A percentile compares a stretch with the other conserved stretches of the same genome.
Conservation (phyloP, 2,888 invertebrate species). For the Syrista parreyssii region DNA sequence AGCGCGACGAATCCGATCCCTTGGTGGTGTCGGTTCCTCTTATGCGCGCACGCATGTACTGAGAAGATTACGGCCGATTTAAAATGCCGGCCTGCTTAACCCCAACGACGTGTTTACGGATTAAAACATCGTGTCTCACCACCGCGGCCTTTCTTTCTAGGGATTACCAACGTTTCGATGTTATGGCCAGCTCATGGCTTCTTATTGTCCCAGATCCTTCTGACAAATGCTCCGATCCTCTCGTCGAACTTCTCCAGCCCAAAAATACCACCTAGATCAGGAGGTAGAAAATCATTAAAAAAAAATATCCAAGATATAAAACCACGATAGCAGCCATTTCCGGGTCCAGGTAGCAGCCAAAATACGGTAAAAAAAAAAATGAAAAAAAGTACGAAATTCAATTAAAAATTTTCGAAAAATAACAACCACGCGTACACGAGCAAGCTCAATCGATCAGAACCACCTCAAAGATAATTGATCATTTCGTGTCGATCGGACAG, state of each 20-base stretch:
- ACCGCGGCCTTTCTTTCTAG: slow-evolving; percentile 39
- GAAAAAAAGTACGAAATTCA: neutral
- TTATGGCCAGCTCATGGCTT: slow-evolving; percentile 30
- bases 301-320: neutral
- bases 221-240: slow-evolving; percentile 41
- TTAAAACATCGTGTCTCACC: slow-evolving; percentile 47
- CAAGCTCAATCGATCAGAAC: neutral
- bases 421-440: neutral
- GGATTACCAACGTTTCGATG: slow-evolving; percentile 48
- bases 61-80: slow-evolving; percentile 37
- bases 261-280: neutral
- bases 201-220: slow-evolving; percentile 27
- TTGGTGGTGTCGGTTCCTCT: slow-evolving; percentile 6
- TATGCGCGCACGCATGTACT: slow-evolving; percentile 20
- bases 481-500: neutral
- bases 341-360: neutral
- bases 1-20: slow-evolving; percentile 41
- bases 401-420: neutral
- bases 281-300: neutral
- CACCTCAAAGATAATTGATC: neutral
- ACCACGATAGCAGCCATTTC: neutral
- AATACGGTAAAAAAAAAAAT: neutral
- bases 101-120: slow-evolving; percentile 54
- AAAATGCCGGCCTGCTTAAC: slow-evolving; percentile 22
- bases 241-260: neutral